Evolutionary conservation across 2,113 vertebrate species (phyloP).

Genomic region (Colistium nudipinnis): DNA sequence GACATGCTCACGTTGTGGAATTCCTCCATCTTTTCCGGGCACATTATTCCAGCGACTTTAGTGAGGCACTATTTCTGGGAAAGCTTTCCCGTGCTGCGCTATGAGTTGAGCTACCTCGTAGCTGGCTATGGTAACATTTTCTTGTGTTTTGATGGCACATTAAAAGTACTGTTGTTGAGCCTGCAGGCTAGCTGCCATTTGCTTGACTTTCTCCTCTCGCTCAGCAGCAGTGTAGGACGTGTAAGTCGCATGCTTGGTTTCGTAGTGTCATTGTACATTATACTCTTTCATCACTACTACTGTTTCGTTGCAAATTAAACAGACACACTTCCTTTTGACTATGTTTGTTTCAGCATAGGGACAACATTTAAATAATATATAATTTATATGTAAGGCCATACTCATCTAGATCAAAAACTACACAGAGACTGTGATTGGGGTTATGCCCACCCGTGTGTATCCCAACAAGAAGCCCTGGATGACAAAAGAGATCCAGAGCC

Average conservation of each 20-base stretch:
- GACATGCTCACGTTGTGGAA: too few species aligned
- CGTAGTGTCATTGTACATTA: neutral
- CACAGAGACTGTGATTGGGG: too few species aligned
- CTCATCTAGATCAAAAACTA: too few species aligned
- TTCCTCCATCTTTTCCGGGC: too few species aligned
- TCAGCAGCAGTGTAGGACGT: neutral
- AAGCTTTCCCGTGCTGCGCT: neutral
- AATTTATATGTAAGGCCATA: too few species aligned
- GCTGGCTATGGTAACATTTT: too few species aligned
- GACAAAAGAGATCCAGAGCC: neutral
- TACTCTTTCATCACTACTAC: neutral
- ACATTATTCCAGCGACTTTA: too few species aligned
- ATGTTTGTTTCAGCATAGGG: too few species aligned
- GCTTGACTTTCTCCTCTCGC: neutral
- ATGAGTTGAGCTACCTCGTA: neutral
- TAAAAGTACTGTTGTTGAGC: slow-evolving; percentile 42
- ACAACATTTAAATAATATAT: too few species aligned
- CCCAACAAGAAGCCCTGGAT: slow-evolving; percentile 13
- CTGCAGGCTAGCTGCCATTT: slow-evolving; percentile 41
- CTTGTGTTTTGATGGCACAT: slow-evolving; percentile 1
- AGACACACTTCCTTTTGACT: too few species aligned
- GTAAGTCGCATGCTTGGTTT: neutral
- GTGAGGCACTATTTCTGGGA: too few species aligned
- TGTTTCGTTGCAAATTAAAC: neutral
- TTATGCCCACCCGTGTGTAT: too few species aligned